Evolutionary conservation across 2,888 invertebrate species (phyloP).

Genomic region (Serripes groenlandicus): DNA sequence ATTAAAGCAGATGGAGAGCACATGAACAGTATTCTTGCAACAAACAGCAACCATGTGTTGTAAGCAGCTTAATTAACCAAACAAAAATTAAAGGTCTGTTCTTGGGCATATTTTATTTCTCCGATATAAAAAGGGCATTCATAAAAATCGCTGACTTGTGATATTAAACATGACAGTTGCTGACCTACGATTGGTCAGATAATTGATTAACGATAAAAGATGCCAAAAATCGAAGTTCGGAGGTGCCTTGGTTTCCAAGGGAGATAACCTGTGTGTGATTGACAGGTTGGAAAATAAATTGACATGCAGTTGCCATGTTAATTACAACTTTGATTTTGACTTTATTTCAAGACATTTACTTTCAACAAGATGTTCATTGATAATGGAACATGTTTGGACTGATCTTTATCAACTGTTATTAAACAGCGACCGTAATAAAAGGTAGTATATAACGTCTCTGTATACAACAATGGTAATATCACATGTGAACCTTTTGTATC

Average conservation of each 20-base stretch:
- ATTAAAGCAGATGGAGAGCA: conserved; percentile 7
- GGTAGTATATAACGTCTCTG: no score
- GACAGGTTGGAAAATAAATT: conserved; percentile 22
- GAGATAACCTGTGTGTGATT: conserved; percentile 21
- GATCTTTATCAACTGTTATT: no score
- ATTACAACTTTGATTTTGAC: not conserved
- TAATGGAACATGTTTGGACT: no score
- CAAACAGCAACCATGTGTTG: conserved; percentile 11
- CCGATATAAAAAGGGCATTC: conserved; percentile 14
- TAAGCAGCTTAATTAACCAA: conserved; percentile 5
- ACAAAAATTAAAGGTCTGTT: not conserved
- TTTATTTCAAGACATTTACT: not conserved
- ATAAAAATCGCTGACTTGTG: conserved; percentile 18
- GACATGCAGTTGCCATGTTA: conserved; percentile 3
- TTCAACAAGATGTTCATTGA: not conserved
- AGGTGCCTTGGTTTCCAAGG: conserved; percentile 14
- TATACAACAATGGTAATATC: no score
- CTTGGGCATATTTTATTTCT: conserved; percentile 5
- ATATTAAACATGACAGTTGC: conserved; percentile 27
- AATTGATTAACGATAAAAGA: conserved; percentile 20
- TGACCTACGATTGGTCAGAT: conserved; percentile 27
- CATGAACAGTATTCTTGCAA: not conserved
- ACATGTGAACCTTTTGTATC: no score
- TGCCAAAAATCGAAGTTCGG: no score
- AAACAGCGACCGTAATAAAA: no score